A percentile compares a stretch with the other conserved stretches of the same genome.
phyloP scores from a whole-genome alignment of 64 coral and sea anemone species.

The Porites lutea region DNA sequence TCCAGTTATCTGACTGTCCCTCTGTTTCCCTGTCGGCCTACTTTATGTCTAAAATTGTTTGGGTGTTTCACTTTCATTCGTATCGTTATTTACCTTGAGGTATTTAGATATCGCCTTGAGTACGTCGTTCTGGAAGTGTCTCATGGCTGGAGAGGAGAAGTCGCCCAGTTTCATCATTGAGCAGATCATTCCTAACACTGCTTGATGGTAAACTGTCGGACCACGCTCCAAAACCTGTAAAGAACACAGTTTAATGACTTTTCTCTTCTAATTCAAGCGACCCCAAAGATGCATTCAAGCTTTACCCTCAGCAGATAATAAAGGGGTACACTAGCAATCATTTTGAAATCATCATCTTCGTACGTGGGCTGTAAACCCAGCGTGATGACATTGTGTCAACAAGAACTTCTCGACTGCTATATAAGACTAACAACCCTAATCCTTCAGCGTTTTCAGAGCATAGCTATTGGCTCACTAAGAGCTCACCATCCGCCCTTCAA shows the following conservation, averaged over 20 bases:
- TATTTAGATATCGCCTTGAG: conserved; percentile 95
- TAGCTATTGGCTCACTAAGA: no score
- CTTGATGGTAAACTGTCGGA: conserved; percentile 73
- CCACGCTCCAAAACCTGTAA: conserved; percentile 93
- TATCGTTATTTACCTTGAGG: conserved; percentile 78
- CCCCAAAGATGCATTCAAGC: background rate
- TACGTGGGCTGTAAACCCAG: no score
- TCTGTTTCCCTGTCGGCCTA: no score
- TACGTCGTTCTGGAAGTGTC: conserved; percentile 88
- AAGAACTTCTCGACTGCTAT: no score
- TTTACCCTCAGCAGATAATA: no score
- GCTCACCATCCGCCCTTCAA: no score
- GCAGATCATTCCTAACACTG: conserved; percentile 83
- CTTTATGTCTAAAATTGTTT: no score
- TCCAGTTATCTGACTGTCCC: background rate
- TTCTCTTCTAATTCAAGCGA: background rate
- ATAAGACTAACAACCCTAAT: no score
- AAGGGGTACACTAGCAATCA: no score
- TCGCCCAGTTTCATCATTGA: conserved; percentile 86
- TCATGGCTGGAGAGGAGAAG: conserved; percentile 84
- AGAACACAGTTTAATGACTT: background rate
- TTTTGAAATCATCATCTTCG: no score
- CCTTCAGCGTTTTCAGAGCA: no score
- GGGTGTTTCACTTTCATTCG: background rate
- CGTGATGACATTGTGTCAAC: no score